Base-by-base conservation (phyloP, 1,140 invertebrate genomes). In the Mizuhopecten yessoensis region DNA sequence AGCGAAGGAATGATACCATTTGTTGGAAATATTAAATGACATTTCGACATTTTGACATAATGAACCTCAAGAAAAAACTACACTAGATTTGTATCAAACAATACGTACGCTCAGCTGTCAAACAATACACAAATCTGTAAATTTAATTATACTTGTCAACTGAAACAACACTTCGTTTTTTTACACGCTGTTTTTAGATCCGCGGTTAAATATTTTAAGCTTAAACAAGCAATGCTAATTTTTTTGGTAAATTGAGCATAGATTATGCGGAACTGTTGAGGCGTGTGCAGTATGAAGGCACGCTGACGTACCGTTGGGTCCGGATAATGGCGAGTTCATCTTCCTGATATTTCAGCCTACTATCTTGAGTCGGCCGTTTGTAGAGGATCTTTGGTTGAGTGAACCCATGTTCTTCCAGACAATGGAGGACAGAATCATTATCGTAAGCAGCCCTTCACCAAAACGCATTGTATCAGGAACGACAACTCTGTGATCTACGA, bases 71-170 rank as follows among this genome's bases (percentile, higher is more conserved):
- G 42, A 45, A 29, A n/a, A 49, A 75, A 75, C 57, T 75, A 75
- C 57, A 75, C 23, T 75, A 75, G 57, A 75, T 75, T 29, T 75
- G 57, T 29, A 75, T 75, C 57, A 75, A 75, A 75, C 57, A 75
- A 75, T 75, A 75, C 57, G 11, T n/a, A 75, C 57, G 57, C 57
- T 75, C 57, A 29, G 5, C 57, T 75, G 57, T 75, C 57, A 75
- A 75, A 75, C 57, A 75, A 75, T 75, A 75, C 57, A 75, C 57
- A 75, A 29, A 75, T 75, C 57, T n/a, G 23, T 75, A 75, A 75
- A 75, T 75, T 75, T 75, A 75, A 75, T 75, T 75, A 75, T 75
- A 75, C 57, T 75, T 75, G 57, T 75, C 57, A 75, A 75, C 57
- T 75, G 23, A 75, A 75, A 75, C 57, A 75, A 75, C 57, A 75